Base-by-base conservation (phyloP, 1,140 invertebrate genomes). In the Diabrotica virgifera region DNA sequence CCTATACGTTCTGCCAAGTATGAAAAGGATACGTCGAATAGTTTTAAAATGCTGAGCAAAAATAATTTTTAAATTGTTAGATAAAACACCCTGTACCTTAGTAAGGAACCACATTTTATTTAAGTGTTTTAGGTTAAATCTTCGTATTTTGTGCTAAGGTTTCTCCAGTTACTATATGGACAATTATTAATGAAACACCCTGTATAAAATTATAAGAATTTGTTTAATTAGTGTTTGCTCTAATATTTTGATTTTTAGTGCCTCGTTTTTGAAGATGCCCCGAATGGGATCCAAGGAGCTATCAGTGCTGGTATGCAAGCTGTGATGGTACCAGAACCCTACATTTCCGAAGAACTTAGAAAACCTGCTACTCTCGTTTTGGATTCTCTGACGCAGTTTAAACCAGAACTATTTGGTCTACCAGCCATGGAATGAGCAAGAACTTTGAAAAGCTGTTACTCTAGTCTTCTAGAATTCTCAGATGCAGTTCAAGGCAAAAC, bases 191-290 rank as follows among this genome's bases (percentile, higher is more conserved):
- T n/a, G n/a, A n/a, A n/a, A n/a, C n/a, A n/a, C n/a, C n/a, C n/a
- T n/a, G n/a, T n/a, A n/a, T n/a, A n/a, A n/a, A n/a, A n/a, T n/a
- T n/a, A n/a, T n/a, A n/a, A n/a, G n/a, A n/a, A n/a, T n/a, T n/a
- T n/a, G n/a, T n/a, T n/a, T 24, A 24, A 24, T 24, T 24, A 1
- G 4, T 2, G 24, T 24, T 24, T 24, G 1, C 24, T 24, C 24
- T 24, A 24, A 24, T 24, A 4, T 24, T 24, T 24, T 24, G 70
- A 62, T 66, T 79, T 81, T 53, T 76, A 91, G 86, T 89, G 90
- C 70, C 80, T 96, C 36, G 92, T 94, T 0, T 93, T 95, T 77
- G 93, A 96, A 81, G 94, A 96, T 81, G 90, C 93, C 3, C 84
- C 90, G 11, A 94, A 95, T 80, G 94, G 94, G 7, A 89, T 93